These are phyloP conservation scores for Pherbina coryleti DNA, from an alignment of 2,888 invertebrate species.

Conservation along the genomic window DNA sequence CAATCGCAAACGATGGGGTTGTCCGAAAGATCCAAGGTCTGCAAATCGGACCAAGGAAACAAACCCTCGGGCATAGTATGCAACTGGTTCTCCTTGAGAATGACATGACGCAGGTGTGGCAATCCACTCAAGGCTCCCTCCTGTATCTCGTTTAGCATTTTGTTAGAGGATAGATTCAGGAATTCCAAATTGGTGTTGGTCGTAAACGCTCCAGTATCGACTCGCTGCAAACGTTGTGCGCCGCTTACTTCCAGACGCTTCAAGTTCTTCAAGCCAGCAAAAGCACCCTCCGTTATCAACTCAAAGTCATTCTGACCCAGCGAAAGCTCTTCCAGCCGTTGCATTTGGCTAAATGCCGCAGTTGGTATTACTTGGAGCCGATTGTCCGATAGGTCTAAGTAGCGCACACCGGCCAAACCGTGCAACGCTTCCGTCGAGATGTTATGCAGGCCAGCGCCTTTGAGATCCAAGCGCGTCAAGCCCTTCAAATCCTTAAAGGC, in stretches of 20 bases:
- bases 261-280: conserved; percentile 83
- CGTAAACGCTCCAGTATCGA: conserved; percentile 83
- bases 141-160: conserved; percentile 79
- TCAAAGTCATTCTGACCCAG: conserved; percentile 87
- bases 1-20: conserved; percentile 88
- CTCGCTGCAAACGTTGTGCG: conserved; percentile 78
- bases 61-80: conserved; percentile 82
- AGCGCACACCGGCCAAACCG: conserved; percentile 81
- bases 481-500: conserved; percentile 83
- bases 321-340: conserved; percentile 82
- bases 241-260: conserved; percentile 84
- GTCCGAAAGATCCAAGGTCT: conserved; percentile 82
- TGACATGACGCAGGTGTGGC: conserved; percentile 82
- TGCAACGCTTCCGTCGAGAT: conserved; percentile 83
- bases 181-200: conserved; percentile 86
- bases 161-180: conserved; percentile 82
- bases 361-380: conserved; percentile 82
- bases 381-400: conserved; percentile 85
- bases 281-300: conserved; percentile 78
- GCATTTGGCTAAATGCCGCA: conserved; percentile 77
- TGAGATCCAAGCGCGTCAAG: conserved; percentile 82
- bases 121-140: conserved; percentile 83
- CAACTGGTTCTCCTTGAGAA: conserved; percentile 84
- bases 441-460: conserved; percentile 84
- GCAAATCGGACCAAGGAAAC: conserved; percentile 83